phyloP scores from a whole-genome alignment of 2,797 vertebrate genomes.

The Lophura swinhoii region DNA sequence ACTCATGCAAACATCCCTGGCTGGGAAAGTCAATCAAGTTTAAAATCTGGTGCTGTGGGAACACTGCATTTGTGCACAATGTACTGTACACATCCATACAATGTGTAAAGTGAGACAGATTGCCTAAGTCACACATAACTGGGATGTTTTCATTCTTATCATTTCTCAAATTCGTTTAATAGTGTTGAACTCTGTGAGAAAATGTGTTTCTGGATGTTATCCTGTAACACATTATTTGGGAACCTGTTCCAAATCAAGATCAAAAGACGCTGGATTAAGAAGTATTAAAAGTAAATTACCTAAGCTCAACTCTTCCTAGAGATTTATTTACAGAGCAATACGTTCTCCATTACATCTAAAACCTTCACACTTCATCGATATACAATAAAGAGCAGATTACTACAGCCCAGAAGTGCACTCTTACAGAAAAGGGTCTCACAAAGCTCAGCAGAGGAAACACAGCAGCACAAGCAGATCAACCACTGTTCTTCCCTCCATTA shows the following conservation, averaged over 20 bases:
- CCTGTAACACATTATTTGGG: neutral
- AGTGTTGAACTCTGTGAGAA: neutral
- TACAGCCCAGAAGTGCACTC: neutral
- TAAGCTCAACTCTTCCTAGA: slow-evolving; percentile 3
- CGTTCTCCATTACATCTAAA: neutral
- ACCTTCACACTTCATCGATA: neutral
- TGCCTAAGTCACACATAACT: neutral
- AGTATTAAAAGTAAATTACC: slow-evolving; percentile 47
- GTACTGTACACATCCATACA: neutral
- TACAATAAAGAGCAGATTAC: neutral
- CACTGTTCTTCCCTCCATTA: neutral
- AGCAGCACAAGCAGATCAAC: neutral
- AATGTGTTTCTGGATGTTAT: neutral
- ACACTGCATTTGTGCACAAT: neutral
- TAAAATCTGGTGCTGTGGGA: neutral
- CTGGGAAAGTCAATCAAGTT: slow-evolving; percentile 3
- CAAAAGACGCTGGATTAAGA: slow-evolving; percentile 37
- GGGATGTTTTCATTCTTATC: neutral
- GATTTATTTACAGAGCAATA: neutral
- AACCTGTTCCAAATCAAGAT: slow-evolving; percentile 41
- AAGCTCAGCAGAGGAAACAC: neutral
- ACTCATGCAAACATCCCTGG: neutral
- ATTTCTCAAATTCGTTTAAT: neutral
- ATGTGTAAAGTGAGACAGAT: neutral
- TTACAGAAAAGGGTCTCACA: neutral